Evolutionary conservation across 2,888 invertebrate genomes (phyloP).

Genomic region (Chymomyza amoena): DNA sequence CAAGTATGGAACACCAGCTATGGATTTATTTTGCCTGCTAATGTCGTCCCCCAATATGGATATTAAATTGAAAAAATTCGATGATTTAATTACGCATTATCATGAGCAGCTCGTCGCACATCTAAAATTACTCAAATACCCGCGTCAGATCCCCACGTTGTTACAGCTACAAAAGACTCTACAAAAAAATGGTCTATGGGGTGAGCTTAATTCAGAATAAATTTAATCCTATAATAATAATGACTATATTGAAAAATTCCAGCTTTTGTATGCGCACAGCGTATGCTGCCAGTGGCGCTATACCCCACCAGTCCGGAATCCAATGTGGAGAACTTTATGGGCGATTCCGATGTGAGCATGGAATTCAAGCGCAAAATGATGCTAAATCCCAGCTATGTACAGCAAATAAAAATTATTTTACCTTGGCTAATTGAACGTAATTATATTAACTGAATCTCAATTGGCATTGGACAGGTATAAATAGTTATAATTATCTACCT

Average conservation of each 20-base stretch:
- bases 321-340: conserved; percentile 58
- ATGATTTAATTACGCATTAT: conserved; percentile 73
- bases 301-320: conserved; percentile 65
- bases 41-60: conserved; percentile 69
- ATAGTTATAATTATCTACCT: neutral
- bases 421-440: conserved; percentile 72
- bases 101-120: conserved; percentile 63
- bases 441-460: conserved; percentile 39
- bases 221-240: neutral
- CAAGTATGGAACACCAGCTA: conserved; percentile 71
- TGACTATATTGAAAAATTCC: neutral
- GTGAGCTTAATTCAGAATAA: conserved; percentile 26
- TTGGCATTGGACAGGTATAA: neutral
- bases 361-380: conserved; percentile 64
- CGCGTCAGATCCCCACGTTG: conserved; percentile 61
- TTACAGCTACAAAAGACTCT: conserved; percentile 67
- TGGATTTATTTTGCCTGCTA: conserved; percentile 72
- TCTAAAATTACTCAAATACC: conserved; percentile 64
- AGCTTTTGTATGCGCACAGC: conserved; percentile 60
- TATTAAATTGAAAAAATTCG: conserved; percentile 70
- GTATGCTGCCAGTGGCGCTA: conserved; percentile 59
- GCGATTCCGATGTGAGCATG: conserved; percentile 48
- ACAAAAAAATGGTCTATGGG: conserved; percentile 65
- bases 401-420: conserved; percentile 65
- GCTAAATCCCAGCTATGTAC: conserved; percentile 62